phyloP scores from a whole-genome alignment of 2,888 invertebrate genomes.

The Leistus spinibarbis region DNA sequence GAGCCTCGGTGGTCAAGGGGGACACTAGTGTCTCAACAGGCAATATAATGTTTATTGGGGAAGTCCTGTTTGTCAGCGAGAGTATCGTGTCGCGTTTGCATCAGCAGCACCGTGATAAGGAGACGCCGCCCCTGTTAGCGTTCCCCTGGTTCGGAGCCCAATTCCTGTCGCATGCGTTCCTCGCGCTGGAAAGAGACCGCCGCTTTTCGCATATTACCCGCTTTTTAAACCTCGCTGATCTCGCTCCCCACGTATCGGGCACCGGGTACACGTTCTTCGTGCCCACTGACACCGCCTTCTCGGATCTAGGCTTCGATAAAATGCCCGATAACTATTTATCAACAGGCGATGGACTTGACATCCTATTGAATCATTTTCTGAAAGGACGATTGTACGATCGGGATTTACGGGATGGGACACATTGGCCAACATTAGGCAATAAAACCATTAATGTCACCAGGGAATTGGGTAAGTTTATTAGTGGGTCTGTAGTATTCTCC shows the following conservation, averaged over 20 bases:
- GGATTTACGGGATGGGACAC: conserved; percentile 62
- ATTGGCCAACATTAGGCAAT: conserved; percentile 63
- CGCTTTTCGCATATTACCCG: conserved; percentile 65
- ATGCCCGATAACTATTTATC: conserved; percentile 65
- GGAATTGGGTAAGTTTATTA: conserved; percentile 54
- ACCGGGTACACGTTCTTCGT: conserved; percentile 73
- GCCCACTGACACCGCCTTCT: conserved; percentile 70
- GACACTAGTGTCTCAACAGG: conserved; percentile 66
- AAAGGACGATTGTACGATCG: conserved; percentile 66
- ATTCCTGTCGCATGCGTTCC: conserved; percentile 67
- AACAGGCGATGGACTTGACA: conserved; percentile 63
- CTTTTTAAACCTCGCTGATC: conserved; percentile 67
- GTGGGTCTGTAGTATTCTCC: no score
- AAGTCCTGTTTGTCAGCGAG: conserved; percentile 68
- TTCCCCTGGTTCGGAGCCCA: conserved; percentile 71
- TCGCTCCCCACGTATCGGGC: conserved; percentile 67
- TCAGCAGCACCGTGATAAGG: conserved; percentile 68
- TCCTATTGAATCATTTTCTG: conserved; percentile 67
- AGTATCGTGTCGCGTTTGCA: conserved; percentile 66
- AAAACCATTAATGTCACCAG: conserved; percentile 62
- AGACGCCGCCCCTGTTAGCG: conserved; percentile 67
- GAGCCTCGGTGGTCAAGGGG: conserved; percentile 64
- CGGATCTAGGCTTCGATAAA: conserved; percentile 63
- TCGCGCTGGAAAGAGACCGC: conserved; percentile 64
- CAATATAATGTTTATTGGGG: conserved; percentile 68